Conservation (phyloP, 2,888 invertebrate genomes). For the Hetaerina titia region DNA sequence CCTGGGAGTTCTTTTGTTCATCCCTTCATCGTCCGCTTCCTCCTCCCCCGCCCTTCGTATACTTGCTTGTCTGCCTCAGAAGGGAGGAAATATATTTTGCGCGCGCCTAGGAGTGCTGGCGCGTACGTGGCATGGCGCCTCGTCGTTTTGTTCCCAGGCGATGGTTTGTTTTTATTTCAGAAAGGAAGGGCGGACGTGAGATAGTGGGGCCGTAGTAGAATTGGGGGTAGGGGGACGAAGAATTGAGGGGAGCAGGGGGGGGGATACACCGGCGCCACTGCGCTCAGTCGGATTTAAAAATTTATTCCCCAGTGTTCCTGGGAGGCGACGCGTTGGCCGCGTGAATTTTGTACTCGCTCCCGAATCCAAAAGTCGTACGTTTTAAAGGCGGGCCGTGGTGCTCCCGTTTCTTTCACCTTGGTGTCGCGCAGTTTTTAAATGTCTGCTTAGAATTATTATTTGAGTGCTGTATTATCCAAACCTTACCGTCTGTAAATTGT, state of each 20-base stretch:
- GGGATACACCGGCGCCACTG: background rate
- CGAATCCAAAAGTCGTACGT: background rate
- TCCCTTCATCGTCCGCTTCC: background rate
- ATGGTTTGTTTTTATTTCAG: background rate
- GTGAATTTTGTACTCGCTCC: background rate
- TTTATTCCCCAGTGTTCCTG: background rate
- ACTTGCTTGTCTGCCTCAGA: background rate
- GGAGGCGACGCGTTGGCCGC: background rate
- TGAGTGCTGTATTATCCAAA: background rate
- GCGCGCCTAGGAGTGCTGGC: conserved; percentile 15
- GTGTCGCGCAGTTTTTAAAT: background rate
- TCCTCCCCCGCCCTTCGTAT: background rate
- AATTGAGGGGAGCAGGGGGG: background rate
- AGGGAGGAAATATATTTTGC: background rate
- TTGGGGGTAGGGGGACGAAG: background rate
- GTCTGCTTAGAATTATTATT: background rate
- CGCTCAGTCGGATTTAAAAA: background rate
- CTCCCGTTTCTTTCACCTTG: background rate
- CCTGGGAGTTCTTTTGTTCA: conserved; percentile 3
- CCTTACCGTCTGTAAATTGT: background rate
- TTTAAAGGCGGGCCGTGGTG: background rate
- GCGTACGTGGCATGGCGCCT: background rate
- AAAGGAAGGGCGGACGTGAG: background rate
- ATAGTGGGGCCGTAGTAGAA: too few species aligned
- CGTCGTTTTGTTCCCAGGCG: background rate